A percentile compares a stretch with the other conserved stretches of the same genome.
phyloP scores from a whole-genome alignment of 35 echinoderm and acorn worm genomes.

The Lytechinus variegatus region DNA sequence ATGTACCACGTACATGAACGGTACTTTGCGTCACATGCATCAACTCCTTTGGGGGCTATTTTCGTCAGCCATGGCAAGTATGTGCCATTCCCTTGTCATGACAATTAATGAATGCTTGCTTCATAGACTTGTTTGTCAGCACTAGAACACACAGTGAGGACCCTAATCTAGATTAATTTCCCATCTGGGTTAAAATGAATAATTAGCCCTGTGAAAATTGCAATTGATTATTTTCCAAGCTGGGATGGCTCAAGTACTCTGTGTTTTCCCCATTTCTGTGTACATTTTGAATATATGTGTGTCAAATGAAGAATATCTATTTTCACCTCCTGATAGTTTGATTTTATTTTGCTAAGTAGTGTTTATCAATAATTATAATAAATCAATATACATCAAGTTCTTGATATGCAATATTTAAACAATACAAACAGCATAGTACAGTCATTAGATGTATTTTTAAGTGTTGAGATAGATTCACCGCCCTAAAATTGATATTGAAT shows the following conservation, averaged over 20 bases:
- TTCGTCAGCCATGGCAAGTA: neutral
- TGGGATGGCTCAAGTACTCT: neutral
- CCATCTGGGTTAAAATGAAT: neutral
- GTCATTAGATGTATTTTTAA: too few species aligned
- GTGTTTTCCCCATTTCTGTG: neutral
- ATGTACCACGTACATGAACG: too few species aligned
- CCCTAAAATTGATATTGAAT: too few species aligned
- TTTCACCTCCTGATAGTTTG: neutral
- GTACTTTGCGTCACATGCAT: neutral
- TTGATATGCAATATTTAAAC: too few species aligned
- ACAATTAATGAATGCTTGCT: neutral
- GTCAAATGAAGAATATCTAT: neutral
- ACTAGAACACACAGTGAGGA: neutral
- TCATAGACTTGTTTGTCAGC: constrained; percentile 10
- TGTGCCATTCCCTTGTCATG: neutral
- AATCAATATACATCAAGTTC: neutral
- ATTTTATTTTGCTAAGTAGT: too few species aligned
- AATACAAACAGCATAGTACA: too few species aligned
- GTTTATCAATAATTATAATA: too few species aligned
- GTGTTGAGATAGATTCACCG: too few species aligned
- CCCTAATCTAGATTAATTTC: neutral
- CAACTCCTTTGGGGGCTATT: neutral
- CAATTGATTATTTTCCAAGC: neutral
- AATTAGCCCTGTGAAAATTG: neutral
- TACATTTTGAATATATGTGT: too few species aligned